Evolutionary conservation across 2,888 invertebrate genomes (phyloP).

Genomic region (Agonum fuliginosum): DNA sequence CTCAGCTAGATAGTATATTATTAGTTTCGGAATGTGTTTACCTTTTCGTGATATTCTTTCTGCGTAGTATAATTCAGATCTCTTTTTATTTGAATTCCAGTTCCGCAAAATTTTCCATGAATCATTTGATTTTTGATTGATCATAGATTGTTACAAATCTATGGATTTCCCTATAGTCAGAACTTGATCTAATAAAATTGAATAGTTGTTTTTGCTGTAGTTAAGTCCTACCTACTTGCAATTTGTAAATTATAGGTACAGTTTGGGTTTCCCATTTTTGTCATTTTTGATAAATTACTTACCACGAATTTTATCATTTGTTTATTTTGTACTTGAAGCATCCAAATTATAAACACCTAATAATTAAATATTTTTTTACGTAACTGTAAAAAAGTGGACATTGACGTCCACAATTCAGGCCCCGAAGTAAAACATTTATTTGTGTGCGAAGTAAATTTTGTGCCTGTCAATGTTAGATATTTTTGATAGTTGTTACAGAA

Average conservation of each 20-base stretch:
- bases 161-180: not conserved
- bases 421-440: too few relatives aligned
- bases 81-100: too few relatives aligned
- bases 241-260: not conserved
- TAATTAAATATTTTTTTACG: not conserved
- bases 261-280: not conserved
- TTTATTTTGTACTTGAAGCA: not conserved
- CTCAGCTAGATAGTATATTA: too few relatives aligned
- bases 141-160: not conserved
- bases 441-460: too few relatives aligned
- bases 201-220: too few relatives aligned
- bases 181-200: not conserved
- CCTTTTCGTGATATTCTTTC: not conserved
- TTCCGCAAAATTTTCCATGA: too few relatives aligned
- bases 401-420: too few relatives aligned
- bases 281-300: conserved; percentile 6
- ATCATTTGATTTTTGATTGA: not conserved
- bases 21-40: not conserved
- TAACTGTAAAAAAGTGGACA: too few relatives aligned
- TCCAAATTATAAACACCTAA: not conserved
- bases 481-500: too few relatives aligned
- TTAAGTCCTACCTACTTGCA: too few relatives aligned
- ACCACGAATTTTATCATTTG: not conserved
- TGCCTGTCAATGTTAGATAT: too few relatives aligned
- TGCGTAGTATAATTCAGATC: not conserved